Percentiles rank a stretch among this genome's conserved stretches.
These are phyloP conservation scores for Halocynthia roretzi DNA, from an alignment of 23 tunicate genomes.

Conservation along the genomic window DNA sequence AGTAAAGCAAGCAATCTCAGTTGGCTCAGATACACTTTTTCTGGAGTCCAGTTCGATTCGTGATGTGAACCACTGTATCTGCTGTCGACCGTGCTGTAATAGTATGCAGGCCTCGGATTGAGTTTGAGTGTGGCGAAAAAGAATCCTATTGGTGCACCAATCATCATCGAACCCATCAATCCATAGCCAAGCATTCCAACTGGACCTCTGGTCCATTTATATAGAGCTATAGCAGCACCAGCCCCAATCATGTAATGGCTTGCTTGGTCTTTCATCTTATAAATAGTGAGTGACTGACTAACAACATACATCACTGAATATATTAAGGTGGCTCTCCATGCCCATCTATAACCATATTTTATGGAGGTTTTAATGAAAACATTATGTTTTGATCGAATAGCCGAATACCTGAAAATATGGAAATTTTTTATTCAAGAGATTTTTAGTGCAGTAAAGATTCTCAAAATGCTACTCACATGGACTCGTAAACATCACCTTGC, in stretches of 20 bases:
- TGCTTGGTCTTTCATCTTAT: slow-evolving; percentile 32
- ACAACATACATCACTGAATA: slow-evolving; percentile 21
- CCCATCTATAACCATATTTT: slow-evolving; percentile 51
- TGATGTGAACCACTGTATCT: slow-evolving; percentile 14
- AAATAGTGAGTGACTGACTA: slow-evolving; percentile 50
- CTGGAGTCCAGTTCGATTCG: slow-evolving; percentile 23
- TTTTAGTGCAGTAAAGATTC: background rate
- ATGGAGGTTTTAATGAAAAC: slow-evolving; percentile 19
- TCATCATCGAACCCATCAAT: slow-evolving; percentile 9
- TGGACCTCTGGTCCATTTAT: slow-evolving; percentile 58
- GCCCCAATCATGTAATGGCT: slow-evolving; percentile 40
- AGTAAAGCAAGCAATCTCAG: background rate
- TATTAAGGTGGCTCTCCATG: slow-evolving; percentile 50
- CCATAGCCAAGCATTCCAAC: slow-evolving; percentile 52
- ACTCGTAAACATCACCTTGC: slow-evolving; percentile 12
- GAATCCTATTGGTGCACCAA: slow-evolving; percentile 56
- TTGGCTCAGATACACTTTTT: slow-evolving; percentile 9
- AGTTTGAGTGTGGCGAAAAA: slow-evolving; percentile 10
- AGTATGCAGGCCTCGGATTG: slow-evolving; percentile 41
- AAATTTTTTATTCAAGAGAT: background rate
- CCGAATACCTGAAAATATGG: slow-evolving; percentile 5
- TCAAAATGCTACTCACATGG: slow-evolving; percentile 6
- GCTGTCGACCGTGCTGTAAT: slow-evolving; percentile 17
- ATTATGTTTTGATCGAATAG: slow-evolving; percentile 21
- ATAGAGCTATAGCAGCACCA: slow-evolving; percentile 27